Percentiles rank a stretch among this genome's conserved stretches.
Conservation (phyloP, 1,140 invertebrate genomes). For the Drosophila novamexicana region DNA sequence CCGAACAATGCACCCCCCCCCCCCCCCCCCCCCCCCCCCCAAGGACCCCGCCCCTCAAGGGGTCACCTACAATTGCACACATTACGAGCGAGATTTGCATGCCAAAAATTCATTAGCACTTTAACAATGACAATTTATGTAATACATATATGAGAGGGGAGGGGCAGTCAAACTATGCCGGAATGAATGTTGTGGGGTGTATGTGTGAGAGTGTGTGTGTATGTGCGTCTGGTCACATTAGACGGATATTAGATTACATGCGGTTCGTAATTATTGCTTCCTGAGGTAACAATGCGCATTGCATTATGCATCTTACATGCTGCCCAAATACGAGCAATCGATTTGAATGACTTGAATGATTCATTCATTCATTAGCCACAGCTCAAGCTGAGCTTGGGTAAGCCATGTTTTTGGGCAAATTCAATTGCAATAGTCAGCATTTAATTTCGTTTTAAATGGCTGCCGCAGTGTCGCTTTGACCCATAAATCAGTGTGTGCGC, state of each 20-base stretch:
- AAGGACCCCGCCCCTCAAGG: conserved; percentile 3
- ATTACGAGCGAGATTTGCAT: conserved; percentile 63
- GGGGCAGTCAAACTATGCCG: not conserved
- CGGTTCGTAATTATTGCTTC: conserved; percentile 61
- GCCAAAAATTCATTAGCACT: conserved; percentile 78
- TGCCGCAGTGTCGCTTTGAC: conserved; percentile 6
- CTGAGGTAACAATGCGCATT: conserved; percentile 58
- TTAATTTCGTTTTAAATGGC: conserved; percentile 46
- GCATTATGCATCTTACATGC: conserved; percentile 40
- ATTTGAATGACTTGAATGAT: conserved; percentile 38
- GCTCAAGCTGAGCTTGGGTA: not conserved
- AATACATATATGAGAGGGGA: conserved; percentile 30
- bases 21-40: not conserved
- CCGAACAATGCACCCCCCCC: conserved; percentile 7
- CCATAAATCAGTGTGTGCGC: conserved; percentile 40
- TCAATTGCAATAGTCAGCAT: conserved; percentile 1
- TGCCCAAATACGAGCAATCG: conserved; percentile 11
- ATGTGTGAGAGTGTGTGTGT: not conserved
- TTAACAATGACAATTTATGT: conserved; percentile 76
- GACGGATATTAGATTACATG: conserved; percentile 71
- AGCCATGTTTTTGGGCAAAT: not conserved
- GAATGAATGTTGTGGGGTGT: not conserved
- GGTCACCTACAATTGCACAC: conserved; percentile 15
- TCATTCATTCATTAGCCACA: conserved; percentile 23
- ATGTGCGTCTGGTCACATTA: conserved; percentile 27